A percentile compares a stretch with the other conserved stretches of the same genome.
Conservation (phyloP, 2,797 vertebrate species). For the Melopsittacus undulatus region DNA sequence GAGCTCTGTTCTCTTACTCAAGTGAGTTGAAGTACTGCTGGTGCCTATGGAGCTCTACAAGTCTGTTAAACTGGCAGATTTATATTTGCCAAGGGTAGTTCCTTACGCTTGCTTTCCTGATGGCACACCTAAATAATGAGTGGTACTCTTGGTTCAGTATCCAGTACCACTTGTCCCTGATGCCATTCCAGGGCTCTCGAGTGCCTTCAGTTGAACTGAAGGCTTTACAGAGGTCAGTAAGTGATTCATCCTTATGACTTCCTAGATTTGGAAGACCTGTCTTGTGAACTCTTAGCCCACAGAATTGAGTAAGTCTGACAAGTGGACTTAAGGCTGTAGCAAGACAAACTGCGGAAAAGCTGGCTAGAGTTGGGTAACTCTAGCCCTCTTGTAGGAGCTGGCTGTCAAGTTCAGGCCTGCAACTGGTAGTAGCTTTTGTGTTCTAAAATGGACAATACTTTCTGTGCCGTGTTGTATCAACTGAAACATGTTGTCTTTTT, state of each 20-base stretch:
- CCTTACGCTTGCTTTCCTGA: neutral
- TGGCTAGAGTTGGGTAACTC: neutral
- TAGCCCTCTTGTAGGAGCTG: neutral
- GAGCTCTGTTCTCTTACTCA: neutral
- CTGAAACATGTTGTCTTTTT: neutral
- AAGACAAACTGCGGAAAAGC: neutral
- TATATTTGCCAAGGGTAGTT: neutral
- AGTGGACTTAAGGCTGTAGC: neutral
- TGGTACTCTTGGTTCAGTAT: neutral
- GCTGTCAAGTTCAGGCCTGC: neutral
- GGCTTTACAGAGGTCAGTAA: neutral
- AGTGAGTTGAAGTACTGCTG: neutral
- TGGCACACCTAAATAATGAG: neutral
- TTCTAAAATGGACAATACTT: neutral
- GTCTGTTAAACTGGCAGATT: neutral
- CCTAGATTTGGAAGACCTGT: neutral
- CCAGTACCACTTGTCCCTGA: accelerated
- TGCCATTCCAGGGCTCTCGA: accelerated
- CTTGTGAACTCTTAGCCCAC: neutral
- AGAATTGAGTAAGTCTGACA: neutral
- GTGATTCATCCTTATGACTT: neutral
- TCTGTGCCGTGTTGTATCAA: neutral
- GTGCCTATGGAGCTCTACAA: neutral
- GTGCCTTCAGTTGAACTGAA: neutral
- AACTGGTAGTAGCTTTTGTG: neutral